Base-by-base conservation (phyloP, 2,113 vertebrate genomes). In the Sialia sialis region DNA sequence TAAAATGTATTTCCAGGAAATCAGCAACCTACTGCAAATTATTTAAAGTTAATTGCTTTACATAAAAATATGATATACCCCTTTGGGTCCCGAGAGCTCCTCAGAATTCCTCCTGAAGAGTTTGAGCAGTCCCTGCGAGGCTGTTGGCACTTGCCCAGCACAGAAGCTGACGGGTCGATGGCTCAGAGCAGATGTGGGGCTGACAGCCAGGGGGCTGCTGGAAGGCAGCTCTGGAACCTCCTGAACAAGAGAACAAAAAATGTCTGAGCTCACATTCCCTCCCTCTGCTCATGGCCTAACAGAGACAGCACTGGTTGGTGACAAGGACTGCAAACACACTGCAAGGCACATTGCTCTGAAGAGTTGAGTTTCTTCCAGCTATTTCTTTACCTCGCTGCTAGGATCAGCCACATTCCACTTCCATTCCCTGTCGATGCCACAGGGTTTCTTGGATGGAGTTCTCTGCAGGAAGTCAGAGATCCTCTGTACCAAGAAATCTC, bases 381-480 rank as follows among this genome's bases (percentile, higher is more conserved):
- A 30, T 43, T 54, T 43, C 70, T 67, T 86, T 26, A 97, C 97
- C 97, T 97, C 95, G 0, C 68, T 91, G 60, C 83, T 91, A 34
- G 75, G 58, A 15, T 97, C 96, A 19, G 32, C 18, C 5, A 51
- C 7, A 26, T 93, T 97, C 87, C 94, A 91, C 93, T 97, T 98
- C 87, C 93, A 89, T 7, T 89, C 96, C 49, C 12, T 94, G 67
- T 87, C 94, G 6, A 51, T 84, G 74, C 97, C 10, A 0, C 94
- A 95, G 3, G 96, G 90, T 5, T 94, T 98, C 91, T 98, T 98
- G 89, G 99, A 98, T 0, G 99, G 98, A 0, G 98, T 99, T 74
- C 98, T 98, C 98, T 99, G 99, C 82, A 99, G 98, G 95, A 99
- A 99, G 97, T 99, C 99, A 2, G 99, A 99, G 94, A 99, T 99